Evolutionary conservation across 2,888 invertebrate species (phyloP).

Genomic region (Catocala sponsa): DNA sequence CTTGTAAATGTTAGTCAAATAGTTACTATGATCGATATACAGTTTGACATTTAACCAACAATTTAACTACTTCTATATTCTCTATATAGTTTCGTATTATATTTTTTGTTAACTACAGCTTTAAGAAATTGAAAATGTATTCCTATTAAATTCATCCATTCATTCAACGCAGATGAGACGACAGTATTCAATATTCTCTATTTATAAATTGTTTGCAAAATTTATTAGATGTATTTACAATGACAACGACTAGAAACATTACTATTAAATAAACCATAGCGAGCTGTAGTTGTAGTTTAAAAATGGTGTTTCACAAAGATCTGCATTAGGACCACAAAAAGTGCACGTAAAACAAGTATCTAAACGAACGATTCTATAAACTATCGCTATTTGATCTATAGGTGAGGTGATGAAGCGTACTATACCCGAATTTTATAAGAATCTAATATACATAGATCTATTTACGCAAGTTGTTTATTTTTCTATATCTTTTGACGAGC

Average conservation of each 20-base stretch:
- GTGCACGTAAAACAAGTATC: no score
- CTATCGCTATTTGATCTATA: not conserved
- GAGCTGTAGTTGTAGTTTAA: not conserved
- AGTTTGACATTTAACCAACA: no score
- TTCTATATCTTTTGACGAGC: slow-evolving; percentile 1
- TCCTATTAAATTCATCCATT: no score
- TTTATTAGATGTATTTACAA: slow-evolving; percentile 6
- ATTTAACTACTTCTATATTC: no score
- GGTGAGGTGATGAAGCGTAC: not conserved
- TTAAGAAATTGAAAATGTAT: no score
- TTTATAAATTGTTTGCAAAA: slow-evolving; percentile 1
- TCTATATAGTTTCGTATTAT: no score
- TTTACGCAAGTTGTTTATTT: slow-evolving; percentile 8
- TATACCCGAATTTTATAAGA: not conserved
- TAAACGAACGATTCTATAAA: no score
- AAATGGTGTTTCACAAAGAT: not conserved
- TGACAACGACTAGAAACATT: not conserved
- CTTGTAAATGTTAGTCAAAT: no score
- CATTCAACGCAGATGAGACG: no score
- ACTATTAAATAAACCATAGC: not conserved
- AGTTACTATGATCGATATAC: no score
- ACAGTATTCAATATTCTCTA: not conserved
- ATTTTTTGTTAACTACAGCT: no score
- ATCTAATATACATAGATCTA: not conserved
- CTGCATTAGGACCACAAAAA: not conserved